Evolutionary conservation across 2,797 vertebrate species (phyloP).

Genomic region (Lycodopsis pacificus): DNA sequence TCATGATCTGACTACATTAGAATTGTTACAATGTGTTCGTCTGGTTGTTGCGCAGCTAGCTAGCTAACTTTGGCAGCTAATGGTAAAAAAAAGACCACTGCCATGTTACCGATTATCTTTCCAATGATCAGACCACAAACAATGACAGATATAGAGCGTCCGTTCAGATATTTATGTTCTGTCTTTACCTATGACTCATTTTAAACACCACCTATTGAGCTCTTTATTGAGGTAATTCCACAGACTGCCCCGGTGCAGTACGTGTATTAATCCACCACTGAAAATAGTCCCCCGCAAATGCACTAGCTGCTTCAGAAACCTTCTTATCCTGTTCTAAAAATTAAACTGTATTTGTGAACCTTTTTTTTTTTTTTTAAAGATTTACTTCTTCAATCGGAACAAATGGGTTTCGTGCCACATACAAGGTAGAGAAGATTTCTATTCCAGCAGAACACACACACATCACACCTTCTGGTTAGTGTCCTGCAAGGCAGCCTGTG

Average conservation of each 20-base stretch:
- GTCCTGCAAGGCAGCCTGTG: constrained; percentile 13
- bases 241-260: not conserved
- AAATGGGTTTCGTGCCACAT: not conserved
- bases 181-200: not conserved
- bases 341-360: not conserved
- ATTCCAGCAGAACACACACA: not conserved
- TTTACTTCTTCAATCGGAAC: not conserved
- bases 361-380: not conserved
- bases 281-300: not conserved
- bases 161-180: not conserved
- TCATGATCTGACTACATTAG: not conserved
- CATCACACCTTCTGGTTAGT: not conserved
- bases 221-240: not conserved
- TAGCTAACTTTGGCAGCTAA: too few species aligned
- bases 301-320: not conserved
- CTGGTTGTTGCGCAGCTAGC: not conserved
- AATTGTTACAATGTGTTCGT: not conserved
- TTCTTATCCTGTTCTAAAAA: not conserved
- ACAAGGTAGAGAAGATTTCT: not conserved
- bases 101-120: not conserved
- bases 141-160: not conserved
- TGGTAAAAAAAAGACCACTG: not conserved
- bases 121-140: not conserved
- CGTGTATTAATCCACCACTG: not conserved
- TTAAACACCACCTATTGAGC: not conserved